Conservation (phyloP, 1,140 invertebrate species). For the Lutraria rhynchaena region DNA sequence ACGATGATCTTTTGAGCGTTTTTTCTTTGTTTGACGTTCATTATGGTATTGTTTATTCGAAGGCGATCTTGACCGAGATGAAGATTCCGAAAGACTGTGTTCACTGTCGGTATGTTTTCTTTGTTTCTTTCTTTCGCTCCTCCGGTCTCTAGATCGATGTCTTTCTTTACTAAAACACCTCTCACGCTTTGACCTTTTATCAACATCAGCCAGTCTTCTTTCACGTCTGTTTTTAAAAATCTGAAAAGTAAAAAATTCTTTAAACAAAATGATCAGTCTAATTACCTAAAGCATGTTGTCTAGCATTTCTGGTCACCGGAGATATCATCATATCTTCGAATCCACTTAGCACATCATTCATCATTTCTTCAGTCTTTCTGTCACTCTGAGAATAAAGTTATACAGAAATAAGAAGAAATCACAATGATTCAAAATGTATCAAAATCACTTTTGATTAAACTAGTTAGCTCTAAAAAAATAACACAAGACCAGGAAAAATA, state of each 20-base stretch:
- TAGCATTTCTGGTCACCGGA: constrained; percentile 3
- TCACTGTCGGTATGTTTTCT: not conserved
- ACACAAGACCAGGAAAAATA: no score
- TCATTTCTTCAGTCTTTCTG: constrained; percentile 16
- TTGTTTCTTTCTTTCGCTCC: not conserved
- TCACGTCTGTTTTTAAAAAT: constrained; percentile 19
- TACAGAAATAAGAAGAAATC: no score
- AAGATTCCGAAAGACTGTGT: no score
- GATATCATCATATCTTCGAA: constrained; percentile 51
- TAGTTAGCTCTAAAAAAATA: no score
- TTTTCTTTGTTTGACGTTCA: no score
- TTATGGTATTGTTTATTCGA: no score
- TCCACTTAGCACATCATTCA: constrained; percentile 31
- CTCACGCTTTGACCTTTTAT: constrained; percentile 1
- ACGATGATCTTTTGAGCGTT: no score
- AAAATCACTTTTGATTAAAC: no score
- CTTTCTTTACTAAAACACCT: no score
- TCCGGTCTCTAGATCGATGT: not conserved
- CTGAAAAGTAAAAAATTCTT: not conserved
- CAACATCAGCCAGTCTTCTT: not conserved
- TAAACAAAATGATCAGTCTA: not conserved
- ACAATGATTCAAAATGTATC: no score
- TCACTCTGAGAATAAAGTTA: constrained; percentile 46
- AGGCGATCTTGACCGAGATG: no score
- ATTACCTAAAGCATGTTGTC: constrained; percentile 60